phyloP scores from a whole-genome alignment of 2,113 vertebrate genomes.

The Brachyistius frenatus region DNA sequence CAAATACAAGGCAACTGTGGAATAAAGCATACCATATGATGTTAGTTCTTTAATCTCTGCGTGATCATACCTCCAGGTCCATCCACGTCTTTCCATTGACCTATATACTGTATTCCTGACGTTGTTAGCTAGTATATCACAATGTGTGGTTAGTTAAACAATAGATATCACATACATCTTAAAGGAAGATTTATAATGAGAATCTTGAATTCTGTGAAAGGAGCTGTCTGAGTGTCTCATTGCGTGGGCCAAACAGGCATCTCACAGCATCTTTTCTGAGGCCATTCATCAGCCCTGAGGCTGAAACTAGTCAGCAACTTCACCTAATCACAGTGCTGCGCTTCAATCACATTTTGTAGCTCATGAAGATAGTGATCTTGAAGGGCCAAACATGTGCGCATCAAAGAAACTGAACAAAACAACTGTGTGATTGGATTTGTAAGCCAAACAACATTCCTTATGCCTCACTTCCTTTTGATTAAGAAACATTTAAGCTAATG shows the following conservation, averaged over 20 bases:
- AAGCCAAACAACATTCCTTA: constrained; percentile 46
- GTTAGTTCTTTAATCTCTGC: constrained; percentile 63
- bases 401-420: constrained; percentile 51
- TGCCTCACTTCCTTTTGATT: constrained; percentile 54
- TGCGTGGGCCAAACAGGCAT: constrained; percentile 41
- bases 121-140: constrained; percentile 27
- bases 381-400: constrained; percentile 65
- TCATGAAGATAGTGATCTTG: constrained; percentile 59
- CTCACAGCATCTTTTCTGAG: constrained; percentile 19
- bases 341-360: constrained; percentile 53
- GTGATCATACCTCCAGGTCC: constrained; percentile 51
- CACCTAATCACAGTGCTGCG: constrained; percentile 62
- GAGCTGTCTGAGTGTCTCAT: constrained; percentile 15
- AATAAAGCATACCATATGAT: constrained; percentile 36
- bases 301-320: constrained; percentile 62
- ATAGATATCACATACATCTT: constrained; percentile 15
- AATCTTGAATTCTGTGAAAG: constrained; percentile 9
- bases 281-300: constrained; percentile 30
- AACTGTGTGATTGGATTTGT: constrained; percentile 58
- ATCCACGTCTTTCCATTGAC: constrained; percentile 35
- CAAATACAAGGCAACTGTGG: constrained; percentile 33
- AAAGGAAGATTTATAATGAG: constrained; percentile 19
- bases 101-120: constrained; percentile 36
- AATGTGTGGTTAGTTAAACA: constrained; percentile 28
- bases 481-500: constrained; percentile 49